A percentile compares a stretch with the other conserved stretches of the same genome.
These are phyloP conservation scores for Caenorhabditis sp. DNA, from an alignment of 2,888 invertebrate genomes.

Conservation along the genomic window DNA sequence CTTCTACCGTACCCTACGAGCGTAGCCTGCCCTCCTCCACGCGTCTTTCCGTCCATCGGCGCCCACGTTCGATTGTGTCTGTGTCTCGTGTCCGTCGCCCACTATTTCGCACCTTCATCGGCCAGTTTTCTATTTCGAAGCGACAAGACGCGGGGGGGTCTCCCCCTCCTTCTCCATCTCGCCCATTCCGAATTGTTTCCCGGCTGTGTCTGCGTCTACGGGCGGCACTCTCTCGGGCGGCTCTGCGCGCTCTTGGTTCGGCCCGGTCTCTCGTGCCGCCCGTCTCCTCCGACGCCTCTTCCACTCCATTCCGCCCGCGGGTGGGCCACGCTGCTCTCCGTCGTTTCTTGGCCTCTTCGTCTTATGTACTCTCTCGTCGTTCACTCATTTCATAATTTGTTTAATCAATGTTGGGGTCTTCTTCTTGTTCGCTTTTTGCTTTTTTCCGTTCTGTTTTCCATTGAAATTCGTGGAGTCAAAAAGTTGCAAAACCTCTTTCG, in stretches of 20 bases:
- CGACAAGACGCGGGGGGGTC: slow-evolving; percentile 16
- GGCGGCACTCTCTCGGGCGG: too few species aligned
- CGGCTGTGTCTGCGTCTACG: too few species aligned
- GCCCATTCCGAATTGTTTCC: slow-evolving; percentile 27
- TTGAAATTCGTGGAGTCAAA: background rate
- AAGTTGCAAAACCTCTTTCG: background rate
- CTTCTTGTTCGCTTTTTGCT: background rate
- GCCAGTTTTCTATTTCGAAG: slow-evolving; percentile 39
- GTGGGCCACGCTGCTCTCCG: background rate
- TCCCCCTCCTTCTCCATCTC: too few species aligned
- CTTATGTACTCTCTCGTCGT: slow-evolving; percentile 18
- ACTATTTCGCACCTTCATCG: slow-evolving; percentile 14
- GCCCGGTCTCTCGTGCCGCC: too few species aligned
- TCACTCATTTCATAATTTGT: background rate
- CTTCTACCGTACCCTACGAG: too few species aligned
- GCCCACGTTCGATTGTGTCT: slow-evolving; percentile 27
- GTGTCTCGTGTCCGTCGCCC: background rate
- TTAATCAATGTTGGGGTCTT: background rate
- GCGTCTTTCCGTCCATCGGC: too few species aligned
- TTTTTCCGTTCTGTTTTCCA: background rate
- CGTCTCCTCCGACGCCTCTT: background rate
- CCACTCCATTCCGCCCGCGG: background rate
- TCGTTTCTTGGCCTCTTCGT: slow-evolving; percentile 2
- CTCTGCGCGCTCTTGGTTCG: too few species aligned
- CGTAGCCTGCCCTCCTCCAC: too few species aligned